Evolutionary conservation across 2,888 invertebrate species (phyloP).

Genomic region (Protodeltote pygarga): DNA sequence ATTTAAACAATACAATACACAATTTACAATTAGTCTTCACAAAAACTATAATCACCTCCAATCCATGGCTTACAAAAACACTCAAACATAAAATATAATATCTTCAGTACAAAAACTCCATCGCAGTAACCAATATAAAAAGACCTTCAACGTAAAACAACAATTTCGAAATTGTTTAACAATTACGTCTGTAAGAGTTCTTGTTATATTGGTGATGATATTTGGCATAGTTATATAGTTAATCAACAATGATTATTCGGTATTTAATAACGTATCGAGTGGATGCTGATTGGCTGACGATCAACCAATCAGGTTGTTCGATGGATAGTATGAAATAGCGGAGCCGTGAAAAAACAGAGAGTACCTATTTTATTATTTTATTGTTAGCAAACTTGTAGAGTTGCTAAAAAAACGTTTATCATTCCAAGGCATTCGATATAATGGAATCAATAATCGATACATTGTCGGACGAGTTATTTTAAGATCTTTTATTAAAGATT

Average conservation of each 20-base stretch:
- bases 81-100: conserved; percentile 26
- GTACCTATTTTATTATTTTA: conserved; percentile 37
- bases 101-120: conserved; percentile 50
- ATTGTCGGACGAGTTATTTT: too few species aligned
- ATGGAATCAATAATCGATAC: conserved; percentile 19
- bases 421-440: conserved; percentile 16
- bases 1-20: conserved; percentile 13
- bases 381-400: conserved; percentile 25
- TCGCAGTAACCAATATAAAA: conserved; percentile 39
- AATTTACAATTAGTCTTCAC: conserved; percentile 10
- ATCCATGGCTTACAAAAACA: conserved; percentile 36
- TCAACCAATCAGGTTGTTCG: conserved; percentile 69
- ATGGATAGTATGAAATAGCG: conserved; percentile 60
- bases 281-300: conserved; percentile 65
- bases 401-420: conserved; percentile 18
- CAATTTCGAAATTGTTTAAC: conserved; percentile 13
- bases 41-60: conserved; percentile 24
- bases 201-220: conserved; percentile 51
- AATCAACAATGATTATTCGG: conserved; percentile 60
- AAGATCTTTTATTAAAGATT: too few species aligned
- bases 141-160: conserved; percentile 40
- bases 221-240: conserved; percentile 50
- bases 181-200: conserved; percentile 50
- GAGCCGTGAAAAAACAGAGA: conserved; percentile 58
- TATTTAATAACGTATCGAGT: conserved; percentile 65